These are phyloP conservation scores for Drosophila borborema DNA, from an alignment of 2,888 invertebrate species.

Conservation along the genomic window DNA sequence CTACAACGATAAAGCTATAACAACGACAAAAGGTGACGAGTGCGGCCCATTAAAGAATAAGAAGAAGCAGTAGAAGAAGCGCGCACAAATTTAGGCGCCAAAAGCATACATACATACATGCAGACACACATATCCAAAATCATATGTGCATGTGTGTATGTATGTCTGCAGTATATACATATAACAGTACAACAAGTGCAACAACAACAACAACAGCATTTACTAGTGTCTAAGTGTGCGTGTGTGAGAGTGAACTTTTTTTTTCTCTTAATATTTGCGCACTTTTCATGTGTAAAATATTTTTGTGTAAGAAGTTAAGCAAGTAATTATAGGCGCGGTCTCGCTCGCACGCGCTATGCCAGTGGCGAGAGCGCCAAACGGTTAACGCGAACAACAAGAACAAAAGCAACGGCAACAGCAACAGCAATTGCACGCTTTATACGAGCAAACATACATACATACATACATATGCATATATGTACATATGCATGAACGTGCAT, in stretches of 20 bases:
- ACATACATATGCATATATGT: neutral
- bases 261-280: conserved; percentile 10
- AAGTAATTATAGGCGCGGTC: conserved; percentile 55
- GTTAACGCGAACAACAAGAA: conserved; percentile 26
- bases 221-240: conserved; percentile 18
- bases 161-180: neutral
- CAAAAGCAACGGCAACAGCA: conserved; percentile 25
- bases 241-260: conserved; percentile 10
- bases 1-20: conserved; percentile 29
- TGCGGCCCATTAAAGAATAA: conserved; percentile 44
- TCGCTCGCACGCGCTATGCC: conserved; percentile 10
- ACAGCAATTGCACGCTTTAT: conserved; percentile 13
- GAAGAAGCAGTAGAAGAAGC: conserved; percentile 18
- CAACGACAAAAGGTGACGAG: conserved; percentile 65
- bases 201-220: conserved; percentile 21
- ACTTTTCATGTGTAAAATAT: conserved; percentile 29
- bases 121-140: conserved; percentile 1
- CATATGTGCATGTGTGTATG: neutral
- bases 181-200: conserved; percentile 39
- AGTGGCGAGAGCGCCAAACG: conserved; percentile 25
- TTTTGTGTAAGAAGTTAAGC: conserved; percentile 50
- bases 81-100: conserved; percentile 68
- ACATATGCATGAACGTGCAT: neutral
- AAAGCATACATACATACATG: conserved; percentile 28
- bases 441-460: conserved; percentile 6